phyloP scores from a whole-genome alignment of 2,888 invertebrate species.

The Tachina grossa region DNA sequence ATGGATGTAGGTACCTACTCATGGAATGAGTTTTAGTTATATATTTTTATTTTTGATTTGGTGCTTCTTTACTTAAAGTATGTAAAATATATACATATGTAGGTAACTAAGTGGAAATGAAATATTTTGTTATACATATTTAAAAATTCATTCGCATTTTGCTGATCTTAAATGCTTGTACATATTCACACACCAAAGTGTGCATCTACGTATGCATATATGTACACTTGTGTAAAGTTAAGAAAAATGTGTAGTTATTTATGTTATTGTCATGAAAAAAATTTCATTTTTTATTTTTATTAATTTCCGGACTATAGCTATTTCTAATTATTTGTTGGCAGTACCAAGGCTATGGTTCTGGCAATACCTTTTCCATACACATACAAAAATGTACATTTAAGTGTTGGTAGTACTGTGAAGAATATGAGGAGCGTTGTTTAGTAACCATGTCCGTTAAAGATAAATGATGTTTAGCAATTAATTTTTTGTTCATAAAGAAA shows the following conservation, averaged over 20 bases:
- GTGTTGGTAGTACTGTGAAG: conserved; percentile 35
- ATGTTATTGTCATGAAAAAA: background rate
- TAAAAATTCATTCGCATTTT: too few species aligned
- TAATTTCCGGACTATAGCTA: conserved; percentile 12
- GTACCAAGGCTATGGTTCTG: background rate
- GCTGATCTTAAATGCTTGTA: background rate
- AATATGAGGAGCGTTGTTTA: background rate
- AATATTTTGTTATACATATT: too few species aligned
- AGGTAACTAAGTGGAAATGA: too few species aligned
- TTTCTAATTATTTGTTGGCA: conserved; percentile 15
- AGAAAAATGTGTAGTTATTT: background rate
- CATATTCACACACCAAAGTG: background rate
- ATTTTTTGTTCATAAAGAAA: background rate
- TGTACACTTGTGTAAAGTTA: background rate
- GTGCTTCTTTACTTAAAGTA: too few species aligned
- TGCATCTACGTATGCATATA: background rate
- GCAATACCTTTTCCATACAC: conserved; percentile 5
- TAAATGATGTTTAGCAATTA: background rate
- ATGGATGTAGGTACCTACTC: too few species aligned
- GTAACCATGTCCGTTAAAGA: background rate
- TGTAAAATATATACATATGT: too few species aligned
- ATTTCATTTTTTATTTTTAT: background rate
- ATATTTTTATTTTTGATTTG: too few species aligned
- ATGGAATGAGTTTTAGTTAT: too few species aligned
- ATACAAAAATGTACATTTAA: conserved; percentile 5